Conservation (phyloP, 2,113 vertebrate genomes). For the Bagarius yarrelli region DNA sequence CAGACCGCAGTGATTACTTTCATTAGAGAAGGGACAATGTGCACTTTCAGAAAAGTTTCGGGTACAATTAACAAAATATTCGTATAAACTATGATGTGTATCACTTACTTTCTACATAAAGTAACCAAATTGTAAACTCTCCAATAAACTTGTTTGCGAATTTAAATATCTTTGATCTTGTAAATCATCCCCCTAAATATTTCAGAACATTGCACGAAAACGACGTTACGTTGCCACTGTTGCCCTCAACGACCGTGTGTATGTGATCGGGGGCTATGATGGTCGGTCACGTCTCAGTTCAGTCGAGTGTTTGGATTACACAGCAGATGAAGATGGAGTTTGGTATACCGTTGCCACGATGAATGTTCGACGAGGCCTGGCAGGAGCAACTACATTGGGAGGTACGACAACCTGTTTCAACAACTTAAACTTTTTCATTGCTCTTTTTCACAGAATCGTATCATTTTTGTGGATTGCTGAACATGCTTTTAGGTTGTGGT, state of each 20-base stretch:
- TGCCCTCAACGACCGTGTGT: constrained; percentile 92
- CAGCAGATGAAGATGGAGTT: constrained; percentile 91
- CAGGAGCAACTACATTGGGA: constrained; percentile 92
- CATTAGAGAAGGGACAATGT: not conserved
- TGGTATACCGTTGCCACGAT: constrained; percentile 98
- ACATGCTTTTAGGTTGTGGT: not conserved
- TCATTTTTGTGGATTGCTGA: not conserved
- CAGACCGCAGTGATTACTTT: not conserved
- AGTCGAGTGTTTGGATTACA: constrained; percentile 94
- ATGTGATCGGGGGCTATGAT: constrained; percentile 95
- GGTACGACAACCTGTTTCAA: constrained; percentile 65
- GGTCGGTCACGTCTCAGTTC: constrained; percentile 95
- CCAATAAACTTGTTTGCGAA: no score
- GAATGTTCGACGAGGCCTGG: constrained; percentile 93
- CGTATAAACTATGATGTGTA: no score
- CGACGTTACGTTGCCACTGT: constrained; percentile 94
- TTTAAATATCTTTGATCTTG: not conserved
- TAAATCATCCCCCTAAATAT: not conserved
- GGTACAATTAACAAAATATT: no score
- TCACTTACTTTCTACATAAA: no score
- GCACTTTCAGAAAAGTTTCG: not conserved
- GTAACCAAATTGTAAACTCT: no score
- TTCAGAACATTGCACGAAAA: constrained; percentile 93
- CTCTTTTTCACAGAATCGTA: constrained; percentile 17
- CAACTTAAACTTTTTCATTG: not conserved